Evolutionary conservation across 2,113 vertebrate species (phyloP).

Genomic region (Jaculus jaculus): DNA sequence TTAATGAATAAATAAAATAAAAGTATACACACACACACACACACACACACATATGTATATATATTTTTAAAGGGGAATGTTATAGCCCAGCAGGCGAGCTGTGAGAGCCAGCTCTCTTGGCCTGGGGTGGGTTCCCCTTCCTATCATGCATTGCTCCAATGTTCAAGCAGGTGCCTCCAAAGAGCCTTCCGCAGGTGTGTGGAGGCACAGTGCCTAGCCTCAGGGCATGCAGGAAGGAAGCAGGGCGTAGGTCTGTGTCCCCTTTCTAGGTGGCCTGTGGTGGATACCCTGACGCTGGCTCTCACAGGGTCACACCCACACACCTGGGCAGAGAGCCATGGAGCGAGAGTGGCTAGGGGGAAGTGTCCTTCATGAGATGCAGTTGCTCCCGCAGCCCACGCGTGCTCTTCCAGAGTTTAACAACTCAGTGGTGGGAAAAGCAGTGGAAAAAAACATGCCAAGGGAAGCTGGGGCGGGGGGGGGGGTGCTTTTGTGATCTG

Average conservation of each 20-base stretch:
- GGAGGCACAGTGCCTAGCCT: background rate
- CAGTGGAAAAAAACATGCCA: background rate
- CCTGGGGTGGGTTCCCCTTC: fast-evolving
- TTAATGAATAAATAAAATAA: too few relatives aligned
- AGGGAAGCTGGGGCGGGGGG: background rate
- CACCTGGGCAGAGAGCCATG: background rate
- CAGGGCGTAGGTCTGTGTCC: background rate
- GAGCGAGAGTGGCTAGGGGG: background rate
- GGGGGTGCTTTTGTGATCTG: background rate
- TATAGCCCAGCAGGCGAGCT: background rate
- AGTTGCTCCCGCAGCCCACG: too few relatives aligned
- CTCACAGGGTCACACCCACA: background rate
- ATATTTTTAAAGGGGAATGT: background rate
- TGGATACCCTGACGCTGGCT: background rate
- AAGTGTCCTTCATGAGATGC: too few relatives aligned
- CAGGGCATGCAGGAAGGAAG: background rate
- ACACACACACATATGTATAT: too few relatives aligned
- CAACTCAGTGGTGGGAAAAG: background rate
- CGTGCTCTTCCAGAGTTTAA: background rate
- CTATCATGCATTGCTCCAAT: background rate
- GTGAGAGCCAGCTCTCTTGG: background rate
- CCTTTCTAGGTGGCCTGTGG: too few relatives aligned
- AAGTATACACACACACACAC: too few relatives aligned
- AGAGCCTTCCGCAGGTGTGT: background rate
- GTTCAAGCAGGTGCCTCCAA: background rate